A percentile compares a stretch with the other conserved stretches of the same genome.
Conservation (phyloP, 1,140 invertebrate species). For the Tetramorium parvispinum region DNA sequence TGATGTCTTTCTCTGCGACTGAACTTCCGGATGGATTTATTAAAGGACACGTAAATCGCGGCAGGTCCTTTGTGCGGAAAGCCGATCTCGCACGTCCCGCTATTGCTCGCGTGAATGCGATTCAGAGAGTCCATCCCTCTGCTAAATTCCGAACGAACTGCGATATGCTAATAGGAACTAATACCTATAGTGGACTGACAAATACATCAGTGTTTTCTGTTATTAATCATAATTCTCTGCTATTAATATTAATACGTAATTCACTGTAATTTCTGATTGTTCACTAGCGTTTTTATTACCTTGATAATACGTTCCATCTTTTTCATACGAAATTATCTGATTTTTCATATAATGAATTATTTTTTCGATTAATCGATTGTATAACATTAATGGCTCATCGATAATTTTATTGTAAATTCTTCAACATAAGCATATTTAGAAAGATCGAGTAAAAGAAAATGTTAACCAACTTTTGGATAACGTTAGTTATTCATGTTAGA, state of each 20-base stretch:
- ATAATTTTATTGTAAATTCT: too few relatives aligned
- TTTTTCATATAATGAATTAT: too few relatives aligned
- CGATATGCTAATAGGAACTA: background rate
- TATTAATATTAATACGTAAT: background rate
- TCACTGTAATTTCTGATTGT: background rate
- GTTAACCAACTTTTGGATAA: too few relatives aligned
- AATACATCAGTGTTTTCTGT: background rate
- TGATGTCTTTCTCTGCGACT: conserved; percentile 71
- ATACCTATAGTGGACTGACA: background rate
- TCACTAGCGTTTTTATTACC: background rate
- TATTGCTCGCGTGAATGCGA: conserved; percentile 38
- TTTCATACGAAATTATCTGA: too few relatives aligned
- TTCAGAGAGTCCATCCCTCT: background rate
- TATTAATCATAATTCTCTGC: background rate
- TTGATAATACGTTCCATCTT: background rate
- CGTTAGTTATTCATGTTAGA: too few relatives aligned
- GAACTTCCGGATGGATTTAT: conserved; percentile 61
- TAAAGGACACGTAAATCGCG: conserved; percentile 53
- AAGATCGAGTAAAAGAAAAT: too few relatives aligned
- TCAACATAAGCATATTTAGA: background rate
- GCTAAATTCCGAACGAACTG: background rate
- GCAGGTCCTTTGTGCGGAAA: conserved; percentile 28
- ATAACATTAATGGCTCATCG: too few relatives aligned
- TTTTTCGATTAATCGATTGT: too few relatives aligned
- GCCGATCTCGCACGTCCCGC: conserved; percentile 15